Percentiles rank a stretch among this genome's conserved stretches.
Evolutionary conservation across 2,888 invertebrate genomes (phyloP).

Genomic region (Proisotoma minuta): DNA sequence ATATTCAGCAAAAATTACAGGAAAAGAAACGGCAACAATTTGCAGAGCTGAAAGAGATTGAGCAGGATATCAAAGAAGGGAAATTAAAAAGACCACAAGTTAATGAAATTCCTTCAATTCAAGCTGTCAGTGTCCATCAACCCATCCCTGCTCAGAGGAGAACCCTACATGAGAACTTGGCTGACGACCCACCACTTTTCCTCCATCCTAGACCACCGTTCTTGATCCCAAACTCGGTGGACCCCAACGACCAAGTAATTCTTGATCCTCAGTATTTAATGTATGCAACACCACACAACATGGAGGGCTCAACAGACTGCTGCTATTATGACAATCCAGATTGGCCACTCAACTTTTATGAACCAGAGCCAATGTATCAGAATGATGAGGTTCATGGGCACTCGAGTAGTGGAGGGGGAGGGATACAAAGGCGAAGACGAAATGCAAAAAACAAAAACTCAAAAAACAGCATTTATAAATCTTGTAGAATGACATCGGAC

Average conservation of each 20-base stretch:
- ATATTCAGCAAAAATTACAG: slow-evolving; percentile 79
- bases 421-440: slow-evolving; percentile 6
- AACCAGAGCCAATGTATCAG: slow-evolving; percentile 38
- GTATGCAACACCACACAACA: slow-evolving; percentile 23
- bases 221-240: slow-evolving; percentile 32
- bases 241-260: slow-evolving; percentile 30
- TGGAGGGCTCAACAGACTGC: slow-evolving; percentile 18
- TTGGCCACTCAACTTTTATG: slow-evolving; percentile 40
- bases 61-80: slow-evolving; percentile 81
- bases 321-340: slow-evolving; percentile 42
- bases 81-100: slow-evolving; percentile 55
- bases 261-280: slow-evolving; percentile 43
- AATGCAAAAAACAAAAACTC: slow-evolving; percentile 24
- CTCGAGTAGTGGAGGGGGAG: slow-evolving; percentile 19
- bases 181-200: slow-evolving; percentile 14
- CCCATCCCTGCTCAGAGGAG: slow-evolving; percentile 66
- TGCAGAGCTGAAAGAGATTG: slow-evolving; percentile 73
- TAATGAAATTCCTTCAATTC: slow-evolving; percentile 48
- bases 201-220: slow-evolving; percentile 36
- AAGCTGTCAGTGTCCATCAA: slow-evolving; percentile 54
- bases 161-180: slow-evolving; percentile 49
- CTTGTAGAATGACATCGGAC: slow-evolving; percentile 63
- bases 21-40: slow-evolving; percentile 84
- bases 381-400: slow-evolving; percentile 24
- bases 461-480: slow-evolving; percentile 51